phyloP scores from a whole-genome alignment of 1,140 invertebrate genomes.

The Drosophila pseudoobscura region DNA sequence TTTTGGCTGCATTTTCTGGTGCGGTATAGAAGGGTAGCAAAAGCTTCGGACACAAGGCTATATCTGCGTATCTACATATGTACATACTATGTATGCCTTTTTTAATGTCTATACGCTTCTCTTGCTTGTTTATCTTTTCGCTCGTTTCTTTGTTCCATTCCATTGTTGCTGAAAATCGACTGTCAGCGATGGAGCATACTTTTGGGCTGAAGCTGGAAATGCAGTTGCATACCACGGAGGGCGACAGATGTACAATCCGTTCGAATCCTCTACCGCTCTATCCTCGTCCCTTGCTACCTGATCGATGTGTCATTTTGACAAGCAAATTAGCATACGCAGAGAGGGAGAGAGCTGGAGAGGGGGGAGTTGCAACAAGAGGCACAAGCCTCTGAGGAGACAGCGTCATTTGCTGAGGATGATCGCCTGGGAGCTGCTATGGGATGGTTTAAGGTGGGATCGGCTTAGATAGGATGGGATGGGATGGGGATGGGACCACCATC shows the following conservation, averaged over 20 bases:
- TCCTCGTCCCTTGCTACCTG: constrained; percentile 5
- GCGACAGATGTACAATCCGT: background rate
- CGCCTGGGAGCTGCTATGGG: constrained; percentile 18
- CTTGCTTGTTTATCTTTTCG: constrained; percentile 7
- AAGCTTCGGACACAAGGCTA: too few species aligned
- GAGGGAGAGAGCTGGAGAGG: background rate
- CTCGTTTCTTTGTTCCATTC: background rate
- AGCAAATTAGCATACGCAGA: constrained; percentile 68
- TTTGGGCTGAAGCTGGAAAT: constrained; percentile 18
- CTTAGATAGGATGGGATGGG: constrained; percentile 3
- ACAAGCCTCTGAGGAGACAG: constrained; percentile 33
- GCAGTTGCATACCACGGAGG: background rate
- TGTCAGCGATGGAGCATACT: constrained; percentile 29
- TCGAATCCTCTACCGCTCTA: too few species aligned
- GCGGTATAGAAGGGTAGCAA: too few species aligned
- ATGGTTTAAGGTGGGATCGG: background rate
- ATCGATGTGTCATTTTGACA: constrained; percentile 73
- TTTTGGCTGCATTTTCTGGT: too few species aligned
- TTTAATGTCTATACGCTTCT: background rate
- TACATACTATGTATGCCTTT: too few species aligned
- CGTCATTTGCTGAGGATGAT: constrained; percentile 59
- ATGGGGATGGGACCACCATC: background rate
- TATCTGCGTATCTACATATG: too few species aligned
- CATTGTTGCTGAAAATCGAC: constrained; percentile 15
- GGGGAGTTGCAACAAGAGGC: background rate